Evolutionary conservation across 1,140 invertebrate genomes (phyloP).

Genomic region (Camponotus pennsylvanicus): DNA sequence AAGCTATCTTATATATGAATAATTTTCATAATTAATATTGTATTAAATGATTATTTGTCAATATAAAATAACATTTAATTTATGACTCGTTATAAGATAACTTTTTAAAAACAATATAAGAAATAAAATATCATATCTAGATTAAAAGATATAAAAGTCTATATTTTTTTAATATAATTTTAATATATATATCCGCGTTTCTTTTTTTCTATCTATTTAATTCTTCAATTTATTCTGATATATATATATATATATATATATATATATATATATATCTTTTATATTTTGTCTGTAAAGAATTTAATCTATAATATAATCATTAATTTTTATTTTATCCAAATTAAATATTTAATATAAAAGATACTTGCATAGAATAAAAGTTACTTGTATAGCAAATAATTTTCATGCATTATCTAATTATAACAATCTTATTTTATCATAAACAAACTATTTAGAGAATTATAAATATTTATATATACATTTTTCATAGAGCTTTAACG

Average conservation of each 20-base stretch:
- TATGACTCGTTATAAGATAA: neutral
- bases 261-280: neutral
- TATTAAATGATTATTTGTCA: neutral
- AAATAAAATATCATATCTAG: neutral
- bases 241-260: neutral
- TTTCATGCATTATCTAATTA: neutral
- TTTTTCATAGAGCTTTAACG: neutral
- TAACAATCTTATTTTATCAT: too few relatives aligned
- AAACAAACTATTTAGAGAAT: neutral
- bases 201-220: too few relatives aligned
- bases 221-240: neutral
- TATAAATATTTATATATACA: neutral
- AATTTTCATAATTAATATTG: neutral
- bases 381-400: neutral
- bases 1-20: neutral
- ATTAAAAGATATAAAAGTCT: too few relatives aligned
- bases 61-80: neutral
- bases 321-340: neutral
- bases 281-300: constrained; percentile 1
- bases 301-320: neutral
- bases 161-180: neutral
- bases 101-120: neutral
- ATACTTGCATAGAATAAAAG: neutral
- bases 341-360: neutral
- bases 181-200: neutral